Evolutionary conservation across 2,888 invertebrate species (phyloP), one percentile per base, ranked within the genome.

Genomic region (Odontocerum albicorne): DNA sequence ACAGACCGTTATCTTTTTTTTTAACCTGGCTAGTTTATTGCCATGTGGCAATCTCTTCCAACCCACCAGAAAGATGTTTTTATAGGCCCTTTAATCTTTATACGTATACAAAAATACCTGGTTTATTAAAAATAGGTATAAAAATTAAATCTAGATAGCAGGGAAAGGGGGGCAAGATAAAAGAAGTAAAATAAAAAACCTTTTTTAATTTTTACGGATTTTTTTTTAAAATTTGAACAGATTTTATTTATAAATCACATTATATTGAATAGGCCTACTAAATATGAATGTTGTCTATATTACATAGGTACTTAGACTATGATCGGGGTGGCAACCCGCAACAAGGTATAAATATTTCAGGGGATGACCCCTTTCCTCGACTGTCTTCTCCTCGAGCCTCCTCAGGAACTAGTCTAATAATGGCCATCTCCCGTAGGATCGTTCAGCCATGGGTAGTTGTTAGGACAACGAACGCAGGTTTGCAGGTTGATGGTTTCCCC

Each of bases 371-470:
- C 36, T 45, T 43, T 49, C 40, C 47, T 27, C 39, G 16, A 49
- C 54, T 46, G n/a, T 4, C 16, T 44, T 35, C 19, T 21, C 21
- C 42, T 36, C 40, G 19, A 17, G 27, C 33, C 15, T 16, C 22
- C 65, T 67, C 45, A 65, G 66, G 65, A 64, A 64, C 63, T 66
- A 64, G 78, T 79, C 83, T 90, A 93, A 83, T 88, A 92, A 84
- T 88, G 91, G 74, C 77, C 91, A 69, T 91, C 90, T 65, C 91
- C 91, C 65, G 89, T 90, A 61, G 94, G 94, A 76, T 95, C 94
- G 72, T 90, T 91, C 68, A 94, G 73, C 95, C 95, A 95, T 66
- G 95, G 95, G 79, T 94, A 95, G 74, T 94, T 93, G 74, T 89
- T 90, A 64, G 95, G 95, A 75, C 95, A 95, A 70, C 93, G 84